These are phyloP conservation scores for Xyrauchen texanus DNA, from an alignment of 2,113 vertebrate species.

Conservation along the genomic window DNA sequence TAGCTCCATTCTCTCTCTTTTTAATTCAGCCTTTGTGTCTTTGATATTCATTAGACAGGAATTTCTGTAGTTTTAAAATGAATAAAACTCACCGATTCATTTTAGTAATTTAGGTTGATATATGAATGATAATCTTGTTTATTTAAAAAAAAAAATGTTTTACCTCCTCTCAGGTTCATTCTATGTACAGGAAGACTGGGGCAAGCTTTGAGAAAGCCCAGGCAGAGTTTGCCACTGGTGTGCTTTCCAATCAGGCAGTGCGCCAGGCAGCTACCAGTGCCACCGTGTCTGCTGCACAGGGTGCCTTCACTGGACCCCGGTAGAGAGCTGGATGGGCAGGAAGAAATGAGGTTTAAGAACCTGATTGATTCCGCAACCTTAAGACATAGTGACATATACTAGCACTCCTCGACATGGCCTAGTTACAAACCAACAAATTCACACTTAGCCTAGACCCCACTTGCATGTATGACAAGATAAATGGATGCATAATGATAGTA, in stretches of 20 bases:
- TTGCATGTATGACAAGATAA: background rate
- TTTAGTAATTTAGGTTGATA: too few relatives aligned
- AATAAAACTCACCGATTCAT: too few relatives aligned
- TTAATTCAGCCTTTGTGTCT: too few relatives aligned
- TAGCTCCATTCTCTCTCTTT: too few relatives aligned
- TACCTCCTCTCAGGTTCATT: slow-evolving; percentile 81
- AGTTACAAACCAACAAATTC: too few relatives aligned
- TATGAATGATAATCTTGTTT: background rate
- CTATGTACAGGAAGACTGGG: slow-evolving; percentile 88
- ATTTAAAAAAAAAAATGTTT: background rate
- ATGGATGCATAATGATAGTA: background rate
- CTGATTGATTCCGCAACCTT: too few relatives aligned
- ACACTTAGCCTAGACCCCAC: background rate
- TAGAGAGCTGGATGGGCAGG: slow-evolving; percentile 30
- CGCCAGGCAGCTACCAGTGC: slow-evolving; percentile 84
- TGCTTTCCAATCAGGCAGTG: slow-evolving; percentile 90
- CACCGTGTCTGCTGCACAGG: slow-evolving; percentile 75
- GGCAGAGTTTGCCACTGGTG: slow-evolving; percentile 90
- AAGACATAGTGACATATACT: too few relatives aligned
- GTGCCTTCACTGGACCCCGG: slow-evolving; percentile 77
- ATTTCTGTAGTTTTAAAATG: too few relatives aligned
- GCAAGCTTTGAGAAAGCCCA: slow-evolving; percentile 98
- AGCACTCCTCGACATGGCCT: too few relatives aligned
- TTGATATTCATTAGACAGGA: too few relatives aligned
- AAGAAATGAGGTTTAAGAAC: too few relatives aligned